phyloP scores from a whole-genome alignment of 2,888 invertebrate genomes.

The Latrodectus elegans region DNA sequence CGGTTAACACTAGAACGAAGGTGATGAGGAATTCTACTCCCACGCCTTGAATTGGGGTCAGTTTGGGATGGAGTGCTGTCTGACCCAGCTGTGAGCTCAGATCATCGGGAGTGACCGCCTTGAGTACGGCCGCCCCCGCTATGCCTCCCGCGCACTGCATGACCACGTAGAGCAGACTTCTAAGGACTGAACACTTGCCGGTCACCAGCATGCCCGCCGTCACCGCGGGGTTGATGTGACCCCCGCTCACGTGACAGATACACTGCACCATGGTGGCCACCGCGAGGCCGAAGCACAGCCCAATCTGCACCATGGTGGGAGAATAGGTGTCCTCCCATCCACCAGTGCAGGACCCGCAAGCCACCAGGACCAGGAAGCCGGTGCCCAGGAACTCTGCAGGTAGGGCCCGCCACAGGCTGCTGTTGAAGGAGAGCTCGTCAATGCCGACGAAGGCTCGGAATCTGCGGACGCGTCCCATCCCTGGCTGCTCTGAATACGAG shows the following conservation, averaged over 20 bases:
- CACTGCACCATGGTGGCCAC: slow-evolving; percentile 90
- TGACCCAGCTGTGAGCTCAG: slow-evolving; percentile 81
- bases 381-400: slow-evolving; percentile 92
- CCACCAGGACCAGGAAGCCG: slow-evolving; percentile 85
- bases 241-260: slow-evolving; percentile 87
- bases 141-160: slow-evolving; percentile 89
- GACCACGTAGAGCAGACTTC: slow-evolving; percentile 86
- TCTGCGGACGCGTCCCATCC: slow-evolving; percentile 58
- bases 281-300: slow-evolving; percentile 89
- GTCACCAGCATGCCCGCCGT: slow-evolving; percentile 86
- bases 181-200: slow-evolving; percentile 84
- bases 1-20: slow-evolving; percentile 88
- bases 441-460: slow-evolving; percentile 60
- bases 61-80: slow-evolving; percentile 80
- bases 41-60: slow-evolving; percentile 85
- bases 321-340: slow-evolving; percentile 76
- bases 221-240: slow-evolving; percentile 94
- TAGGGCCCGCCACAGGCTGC: slow-evolving; percentile 84
- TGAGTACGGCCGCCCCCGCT: slow-evolving; percentile 71
- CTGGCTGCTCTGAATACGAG: not conserved
- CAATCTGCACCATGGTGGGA: slow-evolving; percentile 83
- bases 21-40: slow-evolving; percentile 90
- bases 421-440: slow-evolving; percentile 59
- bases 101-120: slow-evolving; percentile 76
- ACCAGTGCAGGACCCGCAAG: slow-evolving; percentile 84